Base-by-base conservation (phyloP, 2,888 invertebrate species). In the Rhabditophanes sp. region DNA sequence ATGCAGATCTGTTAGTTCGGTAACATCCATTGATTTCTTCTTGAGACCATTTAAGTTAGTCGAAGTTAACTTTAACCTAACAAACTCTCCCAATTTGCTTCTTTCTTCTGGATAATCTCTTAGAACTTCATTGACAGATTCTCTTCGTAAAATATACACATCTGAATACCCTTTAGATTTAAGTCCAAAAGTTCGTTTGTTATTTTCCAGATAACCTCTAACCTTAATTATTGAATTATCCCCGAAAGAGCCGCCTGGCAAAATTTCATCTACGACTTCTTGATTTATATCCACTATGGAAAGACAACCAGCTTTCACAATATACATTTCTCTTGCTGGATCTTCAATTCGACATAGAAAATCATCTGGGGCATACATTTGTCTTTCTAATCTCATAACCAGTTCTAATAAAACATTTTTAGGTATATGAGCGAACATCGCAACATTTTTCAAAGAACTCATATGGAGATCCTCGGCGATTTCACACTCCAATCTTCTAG, bases 401-500 rank as follows among this genome's bases (percentile, higher is more conserved):
- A 35, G 20, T 5, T 35, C 35, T 6, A 19, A 15, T 14, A 25
- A 22, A n/a, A n/a, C 16, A 8, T 22, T 9, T 17, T n/a, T 9
- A 9, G 8, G 15, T 19, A 0, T 9, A 18, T 44, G 46, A 8
- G 36, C 14, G 29, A 56, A 47, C 6, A 56, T 39, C 3, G 36
- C 25, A 8, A 55, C 56, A 18, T 39, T 30, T 9, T 35, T 39
- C 6, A 58, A 33, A 2, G 47, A 54, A 6, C 49, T 53, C 44
- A 53, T 48, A 32, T 56, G 56, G 17, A 58, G 37, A 26, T 55
- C 48, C 3, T 50, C 54, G 9, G 57, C 57, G 19, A 60, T 35
- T 26, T 45, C 48, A 9, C 50, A 49, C 30, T 55, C 50, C 30
- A 60, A 41, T 6, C 56, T 37, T 2, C 49, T 51, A 1, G 57